These are phyloP conservation scores for Maccullochella peelii DNA, from an alignment of 2,113 vertebrate species.

Conservation along the genomic window DNA sequence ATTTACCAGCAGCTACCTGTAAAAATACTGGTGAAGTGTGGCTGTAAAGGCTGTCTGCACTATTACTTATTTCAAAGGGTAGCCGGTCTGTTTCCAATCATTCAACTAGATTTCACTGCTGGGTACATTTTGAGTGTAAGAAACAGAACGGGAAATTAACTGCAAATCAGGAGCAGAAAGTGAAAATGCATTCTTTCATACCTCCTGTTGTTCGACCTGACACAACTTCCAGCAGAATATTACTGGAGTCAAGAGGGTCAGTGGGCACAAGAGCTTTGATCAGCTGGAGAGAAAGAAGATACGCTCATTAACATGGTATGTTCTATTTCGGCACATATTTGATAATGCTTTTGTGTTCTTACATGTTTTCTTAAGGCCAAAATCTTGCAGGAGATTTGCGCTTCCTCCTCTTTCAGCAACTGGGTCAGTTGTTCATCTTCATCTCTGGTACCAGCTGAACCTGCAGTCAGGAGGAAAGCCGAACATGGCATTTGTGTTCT, in stretches of 20 bases:
- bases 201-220: constrained; percentile 97
- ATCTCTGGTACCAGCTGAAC: constrained; percentile 77
- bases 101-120: background rate
- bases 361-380: constrained; percentile 84
- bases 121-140: background rate
- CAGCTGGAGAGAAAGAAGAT: constrained; percentile 80
- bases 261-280: constrained; percentile 87
- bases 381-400: constrained; percentile 80
- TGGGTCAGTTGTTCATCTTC: constrained; percentile 88
- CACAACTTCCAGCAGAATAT: constrained; percentile 91
- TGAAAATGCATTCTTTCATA: constrained; percentile 49
- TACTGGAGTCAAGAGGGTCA: constrained; percentile 87
- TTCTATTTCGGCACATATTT: background rate
- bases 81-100: no score
- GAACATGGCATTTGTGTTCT: background rate
- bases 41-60: background rate
- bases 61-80: no score
- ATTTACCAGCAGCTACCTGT: background rate
- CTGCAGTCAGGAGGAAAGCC: constrained; percentile 17
- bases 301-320: background rate
- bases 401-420: constrained; percentile 90
- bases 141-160: background rate
- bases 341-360: constrained; percentile 19
- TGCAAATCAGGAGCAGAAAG: no score
- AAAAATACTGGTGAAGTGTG: background rate